These are phyloP conservation scores for Drosophila sproati DNA, from an alignment of 1,140 invertebrate species.

Conservation along the genomic window DNA sequence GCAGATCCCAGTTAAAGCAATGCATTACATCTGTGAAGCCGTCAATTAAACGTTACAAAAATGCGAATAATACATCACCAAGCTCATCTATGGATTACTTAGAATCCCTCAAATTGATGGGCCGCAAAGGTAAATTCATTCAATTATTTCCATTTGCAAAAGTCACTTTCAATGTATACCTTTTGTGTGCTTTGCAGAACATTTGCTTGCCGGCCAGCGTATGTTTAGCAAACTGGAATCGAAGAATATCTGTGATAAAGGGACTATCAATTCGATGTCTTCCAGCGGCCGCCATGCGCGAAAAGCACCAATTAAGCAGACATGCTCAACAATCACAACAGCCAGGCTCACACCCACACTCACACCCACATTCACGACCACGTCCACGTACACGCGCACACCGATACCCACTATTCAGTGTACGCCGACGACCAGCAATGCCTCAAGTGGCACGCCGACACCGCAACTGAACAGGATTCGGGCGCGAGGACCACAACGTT, in stretches of 20 bases:
- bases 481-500: conserved; percentile 13
- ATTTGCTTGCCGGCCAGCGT: conserved; percentile 52
- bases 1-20: conserved; percentile 8
- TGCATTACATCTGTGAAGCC: conserved; percentile 40
- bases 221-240: conserved; percentile 67
- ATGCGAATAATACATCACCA: conserved; percentile 16
- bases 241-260: conserved; percentile 48
- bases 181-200: conserved; percentile 40
- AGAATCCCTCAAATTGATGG: conserved; percentile 47
- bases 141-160: not conserved
- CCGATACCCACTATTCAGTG: conserved; percentile 32
- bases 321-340: not conserved
- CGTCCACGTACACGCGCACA: not conserved
- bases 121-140: conserved; percentile 45
- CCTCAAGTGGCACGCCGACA: conserved; percentile 60
- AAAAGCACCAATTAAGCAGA: not conserved
- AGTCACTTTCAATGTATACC: not conserved
- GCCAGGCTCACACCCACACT: not conserved
- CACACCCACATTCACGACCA: not conserved
- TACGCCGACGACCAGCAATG: conserved; percentile 64
- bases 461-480: conserved; percentile 20
- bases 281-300: conserved; percentile 13
- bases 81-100: conserved; percentile 37
- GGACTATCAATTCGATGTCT: conserved; percentile 20
- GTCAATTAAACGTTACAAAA: conserved; percentile 48